A percentile compares a stretch with the other conserved stretches of the same genome.
These are phyloP conservation scores for Aphis craccivora DNA, from an alignment of 1,140 invertebrate genomes.

Conservation along the genomic window DNA sequence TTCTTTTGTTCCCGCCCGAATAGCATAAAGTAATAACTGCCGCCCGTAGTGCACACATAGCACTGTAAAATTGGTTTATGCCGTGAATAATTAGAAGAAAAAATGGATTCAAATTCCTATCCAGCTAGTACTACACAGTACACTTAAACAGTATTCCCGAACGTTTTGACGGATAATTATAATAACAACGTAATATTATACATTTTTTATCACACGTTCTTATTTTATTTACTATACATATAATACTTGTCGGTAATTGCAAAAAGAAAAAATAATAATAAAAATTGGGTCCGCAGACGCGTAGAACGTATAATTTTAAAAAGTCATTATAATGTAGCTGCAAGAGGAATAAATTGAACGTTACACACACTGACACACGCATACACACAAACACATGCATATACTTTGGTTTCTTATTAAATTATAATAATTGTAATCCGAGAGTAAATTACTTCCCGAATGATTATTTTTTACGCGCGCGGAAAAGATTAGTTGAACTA, in stretches of 20 bases:
- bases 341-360: neutral
- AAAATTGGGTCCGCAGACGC: neutral
- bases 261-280: constrained; percentile 9
- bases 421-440: constrained; percentile 43
- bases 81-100: neutral
- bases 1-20: neutral
- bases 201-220: neutral
- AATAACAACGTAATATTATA: constrained; percentile 9
- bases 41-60: no score
- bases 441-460: constrained; percentile 26
- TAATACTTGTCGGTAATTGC: constrained; percentile 13
- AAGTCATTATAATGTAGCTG: neutral
- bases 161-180: neutral
- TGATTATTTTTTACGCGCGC: constrained; percentile 16
- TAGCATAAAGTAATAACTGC: neutral
- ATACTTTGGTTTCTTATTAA: constrained; percentile 24
- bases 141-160: neutral
- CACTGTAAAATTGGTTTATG: neutral
- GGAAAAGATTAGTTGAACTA: constrained; percentile 38
- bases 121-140: no score
- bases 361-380: neutral
- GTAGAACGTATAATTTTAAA: constrained; percentile 15
- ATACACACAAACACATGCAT: neutral
- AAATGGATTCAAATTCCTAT: neutral
- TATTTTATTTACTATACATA: neutral